A percentile compares a stretch with the other conserved stretches of the same genome.
Evolutionary conservation across 2,113 vertebrate species (phyloP).

Genomic region (Lophius piscatorius): DNA sequence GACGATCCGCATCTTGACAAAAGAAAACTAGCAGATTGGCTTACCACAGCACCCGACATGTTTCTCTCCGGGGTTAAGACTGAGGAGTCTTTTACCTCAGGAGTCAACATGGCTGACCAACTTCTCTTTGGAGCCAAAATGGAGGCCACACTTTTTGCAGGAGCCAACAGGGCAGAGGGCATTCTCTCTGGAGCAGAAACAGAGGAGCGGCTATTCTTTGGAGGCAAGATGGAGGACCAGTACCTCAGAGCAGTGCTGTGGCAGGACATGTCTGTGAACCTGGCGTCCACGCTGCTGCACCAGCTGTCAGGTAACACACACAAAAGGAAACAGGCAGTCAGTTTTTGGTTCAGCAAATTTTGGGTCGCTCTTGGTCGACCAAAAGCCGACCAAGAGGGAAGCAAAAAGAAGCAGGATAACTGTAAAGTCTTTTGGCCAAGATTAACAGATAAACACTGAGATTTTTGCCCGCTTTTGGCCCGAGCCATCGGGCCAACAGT

Average conservation of each 20-base stretch:
- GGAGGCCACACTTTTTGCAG: constrained; percentile 13
- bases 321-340: background rate
- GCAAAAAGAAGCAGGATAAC: too few relatives aligned
- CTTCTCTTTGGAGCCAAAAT: background rate
- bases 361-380: too few relatives aligned
- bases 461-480: too few relatives aligned
- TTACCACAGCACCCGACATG: constrained; percentile 3
- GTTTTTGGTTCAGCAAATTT: too few relatives aligned
- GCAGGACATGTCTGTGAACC: constrained; percentile 77
- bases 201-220: constrained; percentile 57
- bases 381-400: too few relatives aligned
- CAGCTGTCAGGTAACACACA: constrained; percentile 70
- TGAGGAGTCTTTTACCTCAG: constrained; percentile 1
- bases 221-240: constrained; percentile 64
- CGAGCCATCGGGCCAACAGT: too few relatives aligned
- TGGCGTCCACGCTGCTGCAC: constrained; percentile 74
- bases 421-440: too few relatives aligned
- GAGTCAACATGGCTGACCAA: constrained; percentile 6
- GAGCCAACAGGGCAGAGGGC: constrained; percentile 18
- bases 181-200: constrained; percentile 21
- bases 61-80: constrained; percentile 4
- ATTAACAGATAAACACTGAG: too few relatives aligned
- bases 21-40: background rate
- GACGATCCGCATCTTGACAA: too few relatives aligned
- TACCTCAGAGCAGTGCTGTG: constrained; percentile 71